Base-by-base conservation (phyloP, 2,888 invertebrate genomes). In the Torymus aiolomorphi region DNA sequence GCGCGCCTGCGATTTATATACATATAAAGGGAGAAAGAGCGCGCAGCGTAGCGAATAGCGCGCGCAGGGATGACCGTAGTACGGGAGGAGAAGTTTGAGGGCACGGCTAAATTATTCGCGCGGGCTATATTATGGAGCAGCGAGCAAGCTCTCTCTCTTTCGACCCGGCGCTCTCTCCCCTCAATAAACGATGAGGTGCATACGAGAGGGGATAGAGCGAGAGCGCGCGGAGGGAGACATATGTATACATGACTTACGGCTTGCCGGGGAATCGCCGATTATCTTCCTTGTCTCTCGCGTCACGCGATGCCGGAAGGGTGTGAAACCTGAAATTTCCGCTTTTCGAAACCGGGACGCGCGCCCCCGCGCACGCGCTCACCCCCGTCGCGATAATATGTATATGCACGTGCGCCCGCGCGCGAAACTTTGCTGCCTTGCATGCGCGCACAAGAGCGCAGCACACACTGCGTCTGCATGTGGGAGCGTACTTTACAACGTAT, bases 181-280 rank as follows among this genome's bases (percentile, higher is more conserved):
- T 80, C 63, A 76, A 76, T 80, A 80, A 80, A 80, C 56, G 62
- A 80, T 80, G 72, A 80, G 70, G 59, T 70, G 73, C 71, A 76
- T 72, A 72, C 14, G 51, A 2, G 52, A 2, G 51, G 52, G 65
- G 13, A 13, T 11, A 12, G 52, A 5, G 1, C 16, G 16, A 49
- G 18, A 14, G 61, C 0, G 51, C 18, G 42, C 31, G 18, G 13
- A 14, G 61, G 10, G 51, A n/a, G 61, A 14, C 13, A 5, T n/a
- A 49, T 18, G 59, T 18, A 54, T 65, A 71, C 8, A 65, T 24
- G 74, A 70, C 54, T 70, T 63, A 61, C 59, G 61, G 66, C 63
- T 54, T 56, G 61, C 14, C 51, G 31, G 31, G 51, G 74, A 63
- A 75, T 63, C 65, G 70, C 20, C 76, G 76, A 76, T 76, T 80